Base-by-base conservation (phyloP, 2,888 invertebrate genomes). In the Rotaria sp. region DNA sequence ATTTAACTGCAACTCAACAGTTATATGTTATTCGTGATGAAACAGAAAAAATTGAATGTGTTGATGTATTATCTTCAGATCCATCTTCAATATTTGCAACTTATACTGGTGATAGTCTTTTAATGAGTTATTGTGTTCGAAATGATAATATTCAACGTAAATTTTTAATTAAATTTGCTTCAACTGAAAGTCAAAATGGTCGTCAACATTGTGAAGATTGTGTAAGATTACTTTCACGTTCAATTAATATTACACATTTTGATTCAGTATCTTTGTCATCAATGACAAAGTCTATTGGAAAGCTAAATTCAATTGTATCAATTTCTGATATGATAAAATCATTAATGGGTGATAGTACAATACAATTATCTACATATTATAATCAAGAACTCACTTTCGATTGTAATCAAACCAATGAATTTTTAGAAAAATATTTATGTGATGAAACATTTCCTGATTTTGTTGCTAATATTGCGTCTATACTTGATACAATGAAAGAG, bases 401-500 rank as follows among this genome's bases (percentile, higher is more conserved):
- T 67, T 18, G 3, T 18, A 35, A 67, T 35, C 35, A 35, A 67
- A 35, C 67, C 35, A 35, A 67, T 35, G 67, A 35, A 5, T 35
- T 35, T 8, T 67, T 67, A 35, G 67, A 67, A 30, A 67, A 67
- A 67, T 67, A 67, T 67, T 35, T 67, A 35, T 67, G 35, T 67
- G 67, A 67, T 67, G 67, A 67, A 67, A 67, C 67, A 67, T 67
- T 67, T 67, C 67, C 67, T 35, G 67, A 67, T 67, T 67, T 67
- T 21, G 67, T 67, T 35, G 67, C 67, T 67, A 67, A 35, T 21
- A 38, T 67, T 67, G 67, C 67, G 21, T 35, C 67, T 15, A 35
- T 67, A 67, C 67, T 67, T 35, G 67, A 67, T 21, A 35, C 67
- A 8, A 67, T 67, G 67, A 67, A 67, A 67, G 35, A 67, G 7